Conservation (phyloP, 2,797 vertebrate species). For the Myripristis jacobus region DNA sequence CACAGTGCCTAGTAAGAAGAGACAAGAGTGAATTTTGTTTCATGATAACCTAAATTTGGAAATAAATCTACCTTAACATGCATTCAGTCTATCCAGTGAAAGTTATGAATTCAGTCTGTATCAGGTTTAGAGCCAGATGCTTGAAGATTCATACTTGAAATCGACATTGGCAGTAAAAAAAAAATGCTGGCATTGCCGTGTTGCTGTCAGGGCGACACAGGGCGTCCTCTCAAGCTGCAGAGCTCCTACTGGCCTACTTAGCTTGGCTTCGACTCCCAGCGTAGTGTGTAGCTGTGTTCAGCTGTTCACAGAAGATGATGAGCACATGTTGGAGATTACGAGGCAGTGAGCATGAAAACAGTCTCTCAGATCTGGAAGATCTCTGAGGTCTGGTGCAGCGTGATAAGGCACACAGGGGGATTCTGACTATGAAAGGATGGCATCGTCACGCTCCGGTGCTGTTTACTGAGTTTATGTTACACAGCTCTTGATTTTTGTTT, state of each 20-base stretch:
- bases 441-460: neutral
- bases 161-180: too few species aligned
- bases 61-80: too few species aligned
- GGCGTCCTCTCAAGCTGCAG: too few species aligned
- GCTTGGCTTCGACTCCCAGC: constrained; percentile 11
- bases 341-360: constrained; percentile 34
- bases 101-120: too few species aligned
- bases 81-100: too few species aligned
- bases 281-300: neutral
- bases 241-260: constrained; percentile 13
- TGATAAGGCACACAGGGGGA: constrained; percentile 21
- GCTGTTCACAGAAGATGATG: constrained; percentile 22
- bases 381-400: constrained; percentile 20
- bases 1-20: too few species aligned
- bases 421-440: neutral
- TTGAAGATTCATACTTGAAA: too few species aligned
- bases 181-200: too few species aligned
- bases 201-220: too few species aligned
- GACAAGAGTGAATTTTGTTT: too few species aligned
- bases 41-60: too few species aligned
- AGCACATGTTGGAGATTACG: constrained; percentile 46
- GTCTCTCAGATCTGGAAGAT: constrained; percentile 6
- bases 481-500: constrained; percentile 12
- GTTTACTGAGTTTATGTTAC: neutral
- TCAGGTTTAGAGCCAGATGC: too few species aligned